Evolutionary conservation across 2,113 vertebrate species (phyloP), one percentile per base, ranked within the genome.

Genomic region (Sapayoa aenigma): DNA sequence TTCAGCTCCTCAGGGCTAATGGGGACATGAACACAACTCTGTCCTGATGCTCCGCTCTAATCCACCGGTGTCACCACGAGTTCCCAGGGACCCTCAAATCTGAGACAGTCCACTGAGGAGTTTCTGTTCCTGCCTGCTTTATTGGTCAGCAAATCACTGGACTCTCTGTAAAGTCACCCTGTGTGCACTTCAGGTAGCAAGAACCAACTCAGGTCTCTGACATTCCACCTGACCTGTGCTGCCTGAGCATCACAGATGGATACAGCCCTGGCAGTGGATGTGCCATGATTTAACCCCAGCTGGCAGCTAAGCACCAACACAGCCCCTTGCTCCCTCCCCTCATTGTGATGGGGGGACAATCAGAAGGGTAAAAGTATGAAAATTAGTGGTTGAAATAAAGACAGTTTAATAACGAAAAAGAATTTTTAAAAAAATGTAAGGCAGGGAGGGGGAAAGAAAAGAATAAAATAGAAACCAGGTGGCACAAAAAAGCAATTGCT

Each of bases 281-380:
- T 53, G 31, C 41, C 0, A 0, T 33, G 37, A 41, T 87, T 37
- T 68, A 77, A 50, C 37, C 53, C 37, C 73, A 77, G 53, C 27
- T 77, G 55, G 73, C 55, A 77, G 37, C 53, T 52, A 42, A 87
- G n/a, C 14, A 33, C 55, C 35, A 68, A 25, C 72, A 56, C 41
- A 59, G 52, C 27, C 33, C 21, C 47, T 73, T 0, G 0, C 41
- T 78, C 49, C 17, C 44, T 56, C 27, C 17, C 17, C 27, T 10
- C 27, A 12, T 9, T 46, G 25, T 13, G 5, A 31, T 35, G 44
- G 6, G 6, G 7, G 22, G 12, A 66, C 21, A 62, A 77, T 41
- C 2, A 1, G 35, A 77, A 67, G 50, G 19, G 14, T 39, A 21
- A 47, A 75, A 76, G 31, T 59, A n/a, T 81, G 31, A 31, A 82